These are phyloP conservation scores for Coluber constrictor DNA, from an alignment of 2,797 vertebrate species.

Conservation along the genomic window DNA sequence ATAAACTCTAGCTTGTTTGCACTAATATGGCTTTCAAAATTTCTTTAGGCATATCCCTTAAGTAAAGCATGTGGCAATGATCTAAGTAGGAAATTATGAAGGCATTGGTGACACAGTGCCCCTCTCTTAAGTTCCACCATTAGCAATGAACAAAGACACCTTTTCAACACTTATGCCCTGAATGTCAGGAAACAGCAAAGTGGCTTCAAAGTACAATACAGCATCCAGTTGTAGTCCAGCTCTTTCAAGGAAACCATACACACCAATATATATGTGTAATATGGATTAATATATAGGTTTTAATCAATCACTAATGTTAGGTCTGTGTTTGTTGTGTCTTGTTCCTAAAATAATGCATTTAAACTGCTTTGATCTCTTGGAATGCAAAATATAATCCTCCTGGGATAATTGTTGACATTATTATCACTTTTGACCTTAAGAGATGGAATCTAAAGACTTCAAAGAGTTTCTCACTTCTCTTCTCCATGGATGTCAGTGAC, in stretches of 20 bases:
- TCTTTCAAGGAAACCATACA: neutral
- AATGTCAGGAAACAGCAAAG: neutral
- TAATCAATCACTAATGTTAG: neutral
- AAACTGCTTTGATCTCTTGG: neutral
- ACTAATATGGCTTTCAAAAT: neutral
- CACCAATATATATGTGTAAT: neutral
- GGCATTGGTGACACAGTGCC: neutral
- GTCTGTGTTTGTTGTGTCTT: neutral
- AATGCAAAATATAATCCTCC: neutral
- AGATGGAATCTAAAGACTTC: neutral
- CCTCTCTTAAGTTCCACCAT: neutral
- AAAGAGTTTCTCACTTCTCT: neutral
- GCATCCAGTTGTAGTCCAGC: neutral
- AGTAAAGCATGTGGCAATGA: neutral
- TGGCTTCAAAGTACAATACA: neutral
- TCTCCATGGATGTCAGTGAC: neutral
- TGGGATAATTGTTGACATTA: neutral
- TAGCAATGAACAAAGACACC: neutral
- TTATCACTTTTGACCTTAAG: neutral
- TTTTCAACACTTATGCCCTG: neutral
- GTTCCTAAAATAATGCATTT: neutral
- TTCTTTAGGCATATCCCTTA: neutral
- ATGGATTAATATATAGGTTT: neutral
- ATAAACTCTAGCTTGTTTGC: neutral
- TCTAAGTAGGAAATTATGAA: neutral